Percentiles rank a stretch among this genome's conserved stretches.
These are phyloP conservation scores for Toxostoma redivivum DNA, from an alignment of 2,113 vertebrate genomes.

Conservation along the genomic window DNA sequence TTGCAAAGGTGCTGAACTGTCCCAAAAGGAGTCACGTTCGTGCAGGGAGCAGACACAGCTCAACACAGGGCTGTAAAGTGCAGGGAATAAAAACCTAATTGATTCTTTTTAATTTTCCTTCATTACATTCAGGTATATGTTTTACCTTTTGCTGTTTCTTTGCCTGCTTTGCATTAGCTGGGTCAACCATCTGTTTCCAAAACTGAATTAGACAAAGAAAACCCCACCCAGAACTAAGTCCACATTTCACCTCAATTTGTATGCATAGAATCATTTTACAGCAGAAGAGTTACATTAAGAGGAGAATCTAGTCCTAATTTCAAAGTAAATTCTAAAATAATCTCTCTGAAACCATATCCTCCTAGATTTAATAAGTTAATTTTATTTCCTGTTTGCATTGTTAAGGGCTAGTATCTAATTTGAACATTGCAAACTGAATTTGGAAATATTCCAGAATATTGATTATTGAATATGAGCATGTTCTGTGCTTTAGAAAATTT, in stretches of 20 bases:
- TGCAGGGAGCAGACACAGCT: neutral
- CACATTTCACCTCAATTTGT: neutral
- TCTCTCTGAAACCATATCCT: neutral
- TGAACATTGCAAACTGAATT: neutral
- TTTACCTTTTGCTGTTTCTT: neutral
- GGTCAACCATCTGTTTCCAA: neutral
- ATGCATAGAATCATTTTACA: neutral
- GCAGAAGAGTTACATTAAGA: neutral
- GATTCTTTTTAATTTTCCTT: neutral
- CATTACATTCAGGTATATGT: neutral
- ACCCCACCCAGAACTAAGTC: accelerated
- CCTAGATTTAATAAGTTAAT: neutral
- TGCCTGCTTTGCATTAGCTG: neutral
- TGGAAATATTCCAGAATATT: neutral
- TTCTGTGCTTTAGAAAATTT: neutral
- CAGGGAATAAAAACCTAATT: neutral
- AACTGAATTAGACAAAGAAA: neutral
- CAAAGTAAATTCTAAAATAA: neutral
- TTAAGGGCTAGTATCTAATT: neutral
- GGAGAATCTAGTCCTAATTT: neutral
- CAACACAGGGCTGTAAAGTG: neutral
- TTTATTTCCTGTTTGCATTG: neutral
- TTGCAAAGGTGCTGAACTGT: neutral
- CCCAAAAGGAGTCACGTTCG: neutral
- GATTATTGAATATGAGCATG: neutral